Base-by-base conservation (phyloP, 2,113 vertebrate genomes). In the Aptenodytes patagonicus region DNA sequence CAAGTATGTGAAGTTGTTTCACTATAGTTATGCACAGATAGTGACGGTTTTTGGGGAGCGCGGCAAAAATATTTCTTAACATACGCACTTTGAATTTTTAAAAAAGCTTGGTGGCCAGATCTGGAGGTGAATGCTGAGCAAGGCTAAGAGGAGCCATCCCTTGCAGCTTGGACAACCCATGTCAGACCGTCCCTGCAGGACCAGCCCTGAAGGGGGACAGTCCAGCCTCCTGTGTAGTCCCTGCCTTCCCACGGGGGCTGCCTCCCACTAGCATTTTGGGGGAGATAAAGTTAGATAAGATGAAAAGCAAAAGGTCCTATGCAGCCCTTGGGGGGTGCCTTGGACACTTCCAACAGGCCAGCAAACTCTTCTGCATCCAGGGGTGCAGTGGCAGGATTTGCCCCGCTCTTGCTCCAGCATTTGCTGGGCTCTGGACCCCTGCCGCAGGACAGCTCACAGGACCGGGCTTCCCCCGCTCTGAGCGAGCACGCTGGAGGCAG, bases 381-480 rank as follows among this genome's bases (percentile, higher is more conserved):
- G 28, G 31, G 9, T 5, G 15, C 2, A 1, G 58, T 40, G 62
- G 19, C 55, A 87, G 84, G 44, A 28, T 68, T 54, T 54, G 1
- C 4, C 13, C 51, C 3, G 2, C 19, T 73, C 44, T 57, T 54
- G 17, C 64, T 64, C 17, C n/a, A 11, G 68, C 24, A 0, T 47
- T 83, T 65, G 46, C 54, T 0, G 0, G 38, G 40, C 75, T 90
- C 44, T 4, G 8, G n/a, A 34, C 8, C 32, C 15, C 36, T 44
- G 60, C 17, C 0, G 1, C 68, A 34, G 68, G 55, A 17, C 49
- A 62, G 76, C 54, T 66, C 5, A 0, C 5, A 2, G 44, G 26
- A 7, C 24, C 0, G 1, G 77, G 55, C 42, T 94, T 71, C 4
- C 26, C 85, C 28, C 0, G 2, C 46, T 25, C 69, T 2, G 26